These are phyloP conservation scores for Nomada flava DNA, from an alignment of 2,888 invertebrate species.

Conservation along the genomic window DNA sequence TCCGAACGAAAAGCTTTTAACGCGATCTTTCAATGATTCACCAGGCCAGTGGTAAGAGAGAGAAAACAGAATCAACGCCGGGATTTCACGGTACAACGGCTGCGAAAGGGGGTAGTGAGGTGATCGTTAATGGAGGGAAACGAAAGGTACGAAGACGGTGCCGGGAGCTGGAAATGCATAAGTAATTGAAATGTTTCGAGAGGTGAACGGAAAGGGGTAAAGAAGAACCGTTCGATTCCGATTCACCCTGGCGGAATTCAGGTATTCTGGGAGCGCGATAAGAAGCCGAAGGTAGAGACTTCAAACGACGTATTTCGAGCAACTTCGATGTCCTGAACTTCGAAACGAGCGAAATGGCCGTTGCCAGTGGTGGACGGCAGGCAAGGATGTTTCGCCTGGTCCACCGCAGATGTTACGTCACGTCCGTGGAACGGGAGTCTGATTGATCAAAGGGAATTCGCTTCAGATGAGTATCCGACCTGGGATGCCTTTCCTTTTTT, in stretches of 20 bases:
- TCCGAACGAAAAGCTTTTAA: neutral
- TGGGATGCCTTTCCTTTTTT: constrained; percentile 18
- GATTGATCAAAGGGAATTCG: constrained; percentile 69
- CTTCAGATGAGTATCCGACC: constrained; percentile 39
- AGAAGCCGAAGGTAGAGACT: constrained; percentile 54
- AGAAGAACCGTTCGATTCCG: constrained; percentile 54
- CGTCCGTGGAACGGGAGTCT: constrained; percentile 60
- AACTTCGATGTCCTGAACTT: constrained; percentile 55
- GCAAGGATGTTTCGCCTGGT: constrained; percentile 16
- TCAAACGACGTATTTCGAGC: constrained; percentile 59
- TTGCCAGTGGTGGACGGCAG: constrained; percentile 21
- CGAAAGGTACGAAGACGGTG: constrained; percentile 28
- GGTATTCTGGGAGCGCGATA: constrained; percentile 55
- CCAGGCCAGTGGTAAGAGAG: neutral
- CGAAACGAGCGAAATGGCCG: constrained; percentile 43
- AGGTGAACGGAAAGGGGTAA: neutral
- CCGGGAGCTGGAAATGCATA: constrained; percentile 50
- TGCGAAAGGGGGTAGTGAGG: constrained; percentile 41
- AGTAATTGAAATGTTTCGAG: constrained; percentile 71
- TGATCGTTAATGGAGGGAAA: constrained; percentile 63
- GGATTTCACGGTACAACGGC: constrained; percentile 42
- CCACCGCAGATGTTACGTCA: constrained; percentile 65
- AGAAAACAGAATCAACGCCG: constrained; percentile 38
- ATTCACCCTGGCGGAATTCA: constrained; percentile 3
- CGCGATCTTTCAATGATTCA: constrained; percentile 45